Percentiles rank a stretch among this genome's conserved stretches.
These are phyloP conservation scores for Pyrrhura leucotis DNA, from an alignment of 2,797 vertebrate genomes.

Conservation along the genomic window DNA sequence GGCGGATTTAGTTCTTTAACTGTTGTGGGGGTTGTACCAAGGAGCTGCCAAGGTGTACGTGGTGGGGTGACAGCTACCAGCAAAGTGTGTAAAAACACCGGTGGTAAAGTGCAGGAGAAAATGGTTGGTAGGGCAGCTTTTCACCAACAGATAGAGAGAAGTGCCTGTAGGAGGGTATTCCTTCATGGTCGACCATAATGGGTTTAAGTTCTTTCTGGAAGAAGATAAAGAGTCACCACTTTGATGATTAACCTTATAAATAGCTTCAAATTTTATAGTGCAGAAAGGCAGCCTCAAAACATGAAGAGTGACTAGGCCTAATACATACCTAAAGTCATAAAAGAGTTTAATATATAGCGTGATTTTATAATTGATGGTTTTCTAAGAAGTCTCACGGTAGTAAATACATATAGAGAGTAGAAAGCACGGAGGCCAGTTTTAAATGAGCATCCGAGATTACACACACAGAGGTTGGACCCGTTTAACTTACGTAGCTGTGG, in stretches of 20 bases:
- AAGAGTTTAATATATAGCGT: background rate
- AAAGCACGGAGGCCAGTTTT: background rate
- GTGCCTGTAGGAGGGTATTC: background rate
- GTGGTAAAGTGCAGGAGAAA: background rate
- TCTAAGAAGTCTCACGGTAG: background rate
- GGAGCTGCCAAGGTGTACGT: background rate
- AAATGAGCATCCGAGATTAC: background rate
- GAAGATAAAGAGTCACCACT: background rate
- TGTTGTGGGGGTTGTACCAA: background rate
- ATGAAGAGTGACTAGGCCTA: background rate
- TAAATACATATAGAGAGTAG: background rate
- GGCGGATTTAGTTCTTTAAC: background rate
- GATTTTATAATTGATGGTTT: background rate
- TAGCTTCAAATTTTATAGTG: background rate
- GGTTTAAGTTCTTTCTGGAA: background rate
- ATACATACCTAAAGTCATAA: background rate
- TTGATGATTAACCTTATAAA: background rate
- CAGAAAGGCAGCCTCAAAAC: background rate
- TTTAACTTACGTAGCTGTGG: background rate
- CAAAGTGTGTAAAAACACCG: background rate
- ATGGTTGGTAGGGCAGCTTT: background rate
- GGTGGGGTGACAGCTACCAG: background rate
- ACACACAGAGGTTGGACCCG: accelerated
- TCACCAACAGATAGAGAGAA: background rate
- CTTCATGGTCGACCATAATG: background rate